A percentile compares a stretch with the other conserved stretches of the same genome.
Evolutionary conservation across 2,113 vertebrate genomes (phyloP).

Genomic region (Merops nubicus): DNA sequence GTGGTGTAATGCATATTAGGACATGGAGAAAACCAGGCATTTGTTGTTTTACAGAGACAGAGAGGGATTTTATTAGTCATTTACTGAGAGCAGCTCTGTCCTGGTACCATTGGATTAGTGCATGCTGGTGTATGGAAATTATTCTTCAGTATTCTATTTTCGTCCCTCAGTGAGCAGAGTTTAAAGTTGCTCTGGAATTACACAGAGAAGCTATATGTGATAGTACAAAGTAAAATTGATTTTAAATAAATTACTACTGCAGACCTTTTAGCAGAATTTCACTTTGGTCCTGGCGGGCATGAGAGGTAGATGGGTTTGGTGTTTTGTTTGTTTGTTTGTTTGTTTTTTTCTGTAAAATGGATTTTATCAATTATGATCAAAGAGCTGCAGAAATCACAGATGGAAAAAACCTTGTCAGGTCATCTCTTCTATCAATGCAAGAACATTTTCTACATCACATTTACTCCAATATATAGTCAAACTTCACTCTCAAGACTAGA

Average conservation of each 20-base stretch:
- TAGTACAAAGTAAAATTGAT: conserved; percentile 50
- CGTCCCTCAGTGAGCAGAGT: conserved; percentile 4
- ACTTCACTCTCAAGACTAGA: conserved; percentile 11
- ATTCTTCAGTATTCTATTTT: conserved; percentile 40
- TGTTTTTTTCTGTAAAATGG: neutral
- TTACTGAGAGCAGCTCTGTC: neutral
- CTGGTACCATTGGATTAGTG: neutral
- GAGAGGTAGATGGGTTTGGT: neutral
- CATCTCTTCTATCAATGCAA: neutral
- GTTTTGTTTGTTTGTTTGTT: no score
- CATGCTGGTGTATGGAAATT: conserved; percentile 39
- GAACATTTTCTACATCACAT: neutral
- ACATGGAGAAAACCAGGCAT: conserved; percentile 31
- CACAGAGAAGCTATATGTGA: conserved; percentile 27
- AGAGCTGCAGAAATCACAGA: conserved; percentile 34
- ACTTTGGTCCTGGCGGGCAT: conserved; percentile 15
- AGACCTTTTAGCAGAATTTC: conserved; percentile 25
- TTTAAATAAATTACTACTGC: conserved; percentile 52
- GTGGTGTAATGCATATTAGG: neutral
- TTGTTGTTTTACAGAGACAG: neutral
- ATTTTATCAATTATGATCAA: conserved; percentile 30
- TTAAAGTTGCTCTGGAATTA: conserved; percentile 50
- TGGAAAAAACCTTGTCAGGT: neutral
- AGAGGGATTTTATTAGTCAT: conserved; percentile 41
- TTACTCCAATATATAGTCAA: neutral